Percentiles rank a stretch among this genome's conserved stretches.
These are phyloP conservation scores for Chrysolina oricalcia DNA, from an alignment of 2,888 invertebrate species.

Conservation along the genomic window DNA sequence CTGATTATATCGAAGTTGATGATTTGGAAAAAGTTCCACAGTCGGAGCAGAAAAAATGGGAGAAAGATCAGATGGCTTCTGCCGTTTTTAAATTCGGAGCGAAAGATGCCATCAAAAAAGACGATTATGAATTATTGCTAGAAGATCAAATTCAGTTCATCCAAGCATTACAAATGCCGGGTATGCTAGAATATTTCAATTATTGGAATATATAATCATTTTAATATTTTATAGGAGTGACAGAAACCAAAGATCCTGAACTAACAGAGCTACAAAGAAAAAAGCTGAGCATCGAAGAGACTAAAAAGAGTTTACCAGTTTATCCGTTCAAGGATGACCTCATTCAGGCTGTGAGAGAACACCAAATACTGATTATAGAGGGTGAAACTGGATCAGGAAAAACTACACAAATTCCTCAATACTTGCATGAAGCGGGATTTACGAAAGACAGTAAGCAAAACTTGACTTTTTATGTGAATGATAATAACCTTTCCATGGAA, in stretches of 20 bases:
- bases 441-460: slow-evolving; percentile 77
- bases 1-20: slow-evolving; percentile 88
- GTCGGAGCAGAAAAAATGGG: slow-evolving; percentile 95
- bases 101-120: slow-evolving; percentile 82
- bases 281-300: slow-evolving; percentile 90
- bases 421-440: slow-evolving; percentile 95
- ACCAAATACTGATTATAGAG: slow-evolving; percentile 94
- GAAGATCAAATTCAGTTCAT: slow-evolving; percentile 99
- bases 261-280: slow-evolving; percentile 82
- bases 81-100: slow-evolving; percentile 96
- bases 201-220: neutral
- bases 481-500: no score
- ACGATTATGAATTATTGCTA: slow-evolving; percentile 93
- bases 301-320: slow-evolving; percentile 93
- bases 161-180: slow-evolving; percentile 88
- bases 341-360: slow-evolving; percentile 91
- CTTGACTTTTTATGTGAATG: neutral
- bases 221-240: slow-evolving; percentile 34
- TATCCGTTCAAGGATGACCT: slow-evolving; percentile 93
- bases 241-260: slow-evolving; percentile 74
- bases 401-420: slow-evolving; percentile 99
- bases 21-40: slow-evolving; percentile 88
- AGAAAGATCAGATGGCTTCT: slow-evolving; percentile 95
- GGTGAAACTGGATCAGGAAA: slow-evolving; percentile 99
- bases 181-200: slow-evolving; percentile 63